Conservation (phyloP, 2,797 vertebrate species). For the Numenius phaeopus region DNA sequence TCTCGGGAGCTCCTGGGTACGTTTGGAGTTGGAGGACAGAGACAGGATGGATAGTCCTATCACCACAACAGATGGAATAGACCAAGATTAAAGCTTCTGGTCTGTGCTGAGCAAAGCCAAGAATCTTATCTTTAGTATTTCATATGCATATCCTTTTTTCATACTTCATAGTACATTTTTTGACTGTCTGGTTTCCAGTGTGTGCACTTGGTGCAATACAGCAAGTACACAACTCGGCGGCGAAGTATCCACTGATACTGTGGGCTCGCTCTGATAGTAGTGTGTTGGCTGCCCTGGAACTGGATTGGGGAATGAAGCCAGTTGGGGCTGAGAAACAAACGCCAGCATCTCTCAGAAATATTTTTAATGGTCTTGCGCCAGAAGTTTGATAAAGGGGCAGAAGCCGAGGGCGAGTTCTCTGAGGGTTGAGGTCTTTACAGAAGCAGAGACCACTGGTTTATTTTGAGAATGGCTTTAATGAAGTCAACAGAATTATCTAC, state of each 20-base stretch:
- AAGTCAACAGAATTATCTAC: neutral
- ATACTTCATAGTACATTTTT: neutral
- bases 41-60: neutral
- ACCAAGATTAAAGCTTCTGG: neutral
- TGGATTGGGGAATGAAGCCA: neutral
- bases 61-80: neutral
- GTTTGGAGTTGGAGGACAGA: neutral
- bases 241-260: neutral
- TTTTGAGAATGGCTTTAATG: neutral
- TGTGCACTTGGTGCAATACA: neutral
- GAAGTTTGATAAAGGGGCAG: neutral
- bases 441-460: neutral
- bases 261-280: neutral
- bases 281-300: neutral
- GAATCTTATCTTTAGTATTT: neutral
- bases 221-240: neutral
- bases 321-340: neutral
- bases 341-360: neutral
- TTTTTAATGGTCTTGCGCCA: neutral
- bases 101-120: neutral
- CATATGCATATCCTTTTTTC: neutral
- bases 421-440: accelerated
- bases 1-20: neutral
- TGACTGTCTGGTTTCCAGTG: neutral
- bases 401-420: neutral